Conservation (phyloP, 2,113 vertebrate genomes). For the Bos javanicus region DNA sequence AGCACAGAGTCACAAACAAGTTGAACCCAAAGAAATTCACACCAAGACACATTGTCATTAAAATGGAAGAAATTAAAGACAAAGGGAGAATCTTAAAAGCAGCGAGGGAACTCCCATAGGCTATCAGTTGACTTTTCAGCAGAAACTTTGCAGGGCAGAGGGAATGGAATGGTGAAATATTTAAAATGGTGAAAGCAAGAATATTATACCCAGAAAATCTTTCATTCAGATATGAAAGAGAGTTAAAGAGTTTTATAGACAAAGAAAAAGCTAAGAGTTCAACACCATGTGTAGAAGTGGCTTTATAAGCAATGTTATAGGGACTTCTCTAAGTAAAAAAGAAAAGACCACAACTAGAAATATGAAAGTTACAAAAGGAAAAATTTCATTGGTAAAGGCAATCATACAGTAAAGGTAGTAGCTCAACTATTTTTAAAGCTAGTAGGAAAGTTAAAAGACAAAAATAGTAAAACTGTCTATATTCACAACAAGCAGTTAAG, state of each 20-base stretch:
- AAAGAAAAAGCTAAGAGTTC: neutral
- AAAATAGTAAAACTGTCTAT: neutral
- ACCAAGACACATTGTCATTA: neutral
- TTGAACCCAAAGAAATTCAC: neutral
- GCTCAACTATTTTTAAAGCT: neutral
- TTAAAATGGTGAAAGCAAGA: neutral
- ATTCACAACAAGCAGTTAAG: neutral
- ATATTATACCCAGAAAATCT: neutral
- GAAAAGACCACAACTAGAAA: neutral
- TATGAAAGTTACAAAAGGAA: neutral
- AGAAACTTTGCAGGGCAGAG: neutral
- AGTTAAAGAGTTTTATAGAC: neutral
- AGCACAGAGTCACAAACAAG: neutral
- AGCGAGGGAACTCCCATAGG: neutral
- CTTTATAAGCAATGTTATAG: neutral
- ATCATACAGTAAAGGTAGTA: neutral
- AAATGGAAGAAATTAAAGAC: neutral
- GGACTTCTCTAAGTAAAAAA: neutral
- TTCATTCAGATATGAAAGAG: neutral
- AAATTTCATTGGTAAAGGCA: neutral
- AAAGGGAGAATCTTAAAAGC: neutral
- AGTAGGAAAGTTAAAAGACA: neutral
- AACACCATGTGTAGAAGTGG: neutral
- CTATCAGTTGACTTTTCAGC: neutral
- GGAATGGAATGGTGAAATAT: neutral